Base-by-base conservation (phyloP, 2,888 invertebrate genomes). In the Eupithecia exiguata region DNA sequence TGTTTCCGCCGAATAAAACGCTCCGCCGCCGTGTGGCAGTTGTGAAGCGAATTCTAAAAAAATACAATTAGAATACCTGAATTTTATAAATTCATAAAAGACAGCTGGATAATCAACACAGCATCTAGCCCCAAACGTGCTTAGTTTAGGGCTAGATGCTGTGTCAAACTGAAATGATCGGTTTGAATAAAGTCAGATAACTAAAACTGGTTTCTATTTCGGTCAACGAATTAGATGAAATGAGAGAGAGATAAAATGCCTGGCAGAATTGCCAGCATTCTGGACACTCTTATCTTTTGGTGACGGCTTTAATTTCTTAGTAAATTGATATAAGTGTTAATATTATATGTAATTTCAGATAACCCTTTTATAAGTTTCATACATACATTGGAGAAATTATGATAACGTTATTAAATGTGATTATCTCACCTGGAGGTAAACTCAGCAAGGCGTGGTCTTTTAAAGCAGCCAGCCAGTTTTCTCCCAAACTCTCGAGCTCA, bases 1-100 rank as follows among this genome's bases (percentile, higher is more conserved):
- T 0, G 99, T 99, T 86, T 99, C 99, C 40, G 98, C 98, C 0
- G 98, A 98, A 91, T 99, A 99, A 93, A 99, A 99, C 21, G 99
- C 98, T 6, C 99, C 99, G 69, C 99, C 99, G 82, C 98, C 98
- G 86, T 98, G 97, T 0, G 98, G 98, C 74, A 99, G 94, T 89
- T 99, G 99, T 76, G 98, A 98, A 3, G 97, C 96, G 91, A 98
- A 99, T 91, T 99, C 99, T 96, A 46, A 85, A 1, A 83, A 10
- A 66, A n/a, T 1, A 18, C 18, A 46, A 18, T 18, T 5, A 49
- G 1, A 12, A 40, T 1, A 10, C 12, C 40, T 40, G 7, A 46
- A n/a, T 16, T 16, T 16, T 40, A 40, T 40, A 43, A 14, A 43
- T 43, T 43, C 12, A 43, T n/a, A 46, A n/a, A 40, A 43, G 2